These are phyloP conservation scores for Pseudochirops corinnae DNA, from an alignment of 2,797 vertebrate genomes.

Conservation along the genomic window DNA sequence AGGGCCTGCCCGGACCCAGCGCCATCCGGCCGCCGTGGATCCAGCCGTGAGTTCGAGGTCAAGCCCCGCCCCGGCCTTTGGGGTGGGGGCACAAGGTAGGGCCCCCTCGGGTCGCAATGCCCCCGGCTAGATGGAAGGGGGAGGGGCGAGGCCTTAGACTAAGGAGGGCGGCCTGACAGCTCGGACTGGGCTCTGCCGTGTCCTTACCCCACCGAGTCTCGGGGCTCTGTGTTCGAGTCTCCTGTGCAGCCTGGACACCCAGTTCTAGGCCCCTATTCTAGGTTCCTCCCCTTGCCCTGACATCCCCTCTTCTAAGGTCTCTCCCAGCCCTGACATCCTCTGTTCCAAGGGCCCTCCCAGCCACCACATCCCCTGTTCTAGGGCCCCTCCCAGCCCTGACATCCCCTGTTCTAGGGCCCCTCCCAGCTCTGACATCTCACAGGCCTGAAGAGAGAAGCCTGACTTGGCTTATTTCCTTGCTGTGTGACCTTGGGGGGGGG, in stretches of 20 bases:
- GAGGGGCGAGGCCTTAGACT: background rate
- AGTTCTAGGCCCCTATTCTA: too few relatives aligned
- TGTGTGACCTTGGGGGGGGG: background rate
- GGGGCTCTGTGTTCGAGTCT: background rate
- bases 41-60: background rate
- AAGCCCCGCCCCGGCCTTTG: background rate
- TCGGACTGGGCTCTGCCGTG: too few relatives aligned
- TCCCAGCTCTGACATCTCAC: background rate
- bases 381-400: too few relatives aligned
- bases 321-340: too few relatives aligned
- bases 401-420: background rate
- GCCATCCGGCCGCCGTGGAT: background rate
- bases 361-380: too few relatives aligned
- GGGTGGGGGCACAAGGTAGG: constrained; percentile 50
- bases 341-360: background rate
- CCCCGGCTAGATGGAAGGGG: background rate
- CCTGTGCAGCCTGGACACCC: too few relatives aligned
- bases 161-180: background rate
- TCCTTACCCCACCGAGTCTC: background rate
- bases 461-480: background rate
- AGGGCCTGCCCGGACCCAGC: background rate
- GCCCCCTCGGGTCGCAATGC: too few relatives aligned
- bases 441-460: background rate
- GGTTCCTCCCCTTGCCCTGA: too few relatives aligned
- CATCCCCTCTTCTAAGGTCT: background rate